Evolutionary conservation across 2,113 vertebrate species (phyloP).

Genomic region (Recurvirostra avosetta): DNA sequence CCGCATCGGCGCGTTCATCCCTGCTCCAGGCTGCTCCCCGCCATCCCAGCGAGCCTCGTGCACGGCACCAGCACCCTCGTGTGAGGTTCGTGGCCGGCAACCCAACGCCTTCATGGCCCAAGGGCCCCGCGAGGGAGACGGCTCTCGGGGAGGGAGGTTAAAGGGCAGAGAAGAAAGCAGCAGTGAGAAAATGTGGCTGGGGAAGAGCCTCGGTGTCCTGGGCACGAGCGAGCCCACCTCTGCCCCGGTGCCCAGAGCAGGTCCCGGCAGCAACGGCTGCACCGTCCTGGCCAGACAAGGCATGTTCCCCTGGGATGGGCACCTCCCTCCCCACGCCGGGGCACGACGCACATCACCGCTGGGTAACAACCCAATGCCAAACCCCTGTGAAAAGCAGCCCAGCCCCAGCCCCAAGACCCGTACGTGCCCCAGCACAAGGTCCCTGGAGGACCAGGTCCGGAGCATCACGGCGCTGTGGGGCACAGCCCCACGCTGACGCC

Average conservation of each 20-base stretch:
- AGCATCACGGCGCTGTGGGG: accelerated
- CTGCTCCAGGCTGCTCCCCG: not conserved
- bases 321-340: accelerated
- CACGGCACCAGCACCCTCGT: accelerated
- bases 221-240: accelerated
- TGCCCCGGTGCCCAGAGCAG: accelerated
- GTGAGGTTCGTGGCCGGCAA: accelerated
- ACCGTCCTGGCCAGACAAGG: accelerated
- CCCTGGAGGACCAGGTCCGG: accelerated
- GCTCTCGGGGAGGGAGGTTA: not conserved
- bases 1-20: accelerated
- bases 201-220: not conserved
- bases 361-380: not conserved
- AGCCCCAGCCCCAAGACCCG: not conserved
- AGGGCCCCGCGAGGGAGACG: accelerated
- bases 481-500: not conserved
- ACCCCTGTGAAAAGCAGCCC: not conserved
- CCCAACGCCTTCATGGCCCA: accelerated
- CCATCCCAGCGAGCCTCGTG: accelerated
- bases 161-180: not conserved
- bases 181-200: not conserved
- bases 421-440: accelerated
- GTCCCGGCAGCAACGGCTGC: not conserved
- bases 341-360: accelerated
- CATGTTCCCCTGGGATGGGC: accelerated